These are phyloP conservation scores for Ommatoiulus sabulosus DNA, from an alignment of 2,888 invertebrate genomes.

Conservation along the genomic window DNA sequence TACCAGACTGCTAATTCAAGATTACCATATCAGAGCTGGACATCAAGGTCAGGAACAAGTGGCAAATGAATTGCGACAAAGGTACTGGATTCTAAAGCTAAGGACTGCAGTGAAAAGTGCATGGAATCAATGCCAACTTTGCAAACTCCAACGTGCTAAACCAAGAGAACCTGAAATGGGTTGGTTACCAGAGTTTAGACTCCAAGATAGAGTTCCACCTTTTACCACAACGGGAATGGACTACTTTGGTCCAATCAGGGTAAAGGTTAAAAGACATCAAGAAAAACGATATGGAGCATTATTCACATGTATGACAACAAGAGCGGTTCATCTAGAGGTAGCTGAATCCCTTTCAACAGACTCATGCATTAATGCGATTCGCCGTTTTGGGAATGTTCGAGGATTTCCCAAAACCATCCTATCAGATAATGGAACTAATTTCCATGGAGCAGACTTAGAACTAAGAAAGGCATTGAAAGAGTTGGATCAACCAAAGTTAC, in stretches of 20 bases:
- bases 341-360: neutral
- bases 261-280: neutral
- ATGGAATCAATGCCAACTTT: neutral
- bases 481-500: neutral
- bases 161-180: neutral
- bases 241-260: neutral
- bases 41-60: neutral
- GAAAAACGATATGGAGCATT: too few relatives aligned
- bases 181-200: neutral
- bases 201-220: neutral
- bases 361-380: neutral
- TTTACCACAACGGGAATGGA: neutral
- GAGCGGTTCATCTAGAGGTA: neutral
- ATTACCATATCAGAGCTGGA: neutral
- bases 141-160: neutral
- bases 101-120: neutral
- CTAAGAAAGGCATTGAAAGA: neutral
- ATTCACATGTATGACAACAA: neutral
- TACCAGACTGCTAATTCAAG: neutral
- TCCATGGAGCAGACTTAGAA: neutral
- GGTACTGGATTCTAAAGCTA: neutral
- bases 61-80: neutral
- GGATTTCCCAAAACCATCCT: too few relatives aligned
- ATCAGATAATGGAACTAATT: neutral
- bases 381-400: too few relatives aligned